phyloP scores from a whole-genome alignment of 2,113 vertebrate genomes.

The Dromaius novaehollandiae region DNA sequence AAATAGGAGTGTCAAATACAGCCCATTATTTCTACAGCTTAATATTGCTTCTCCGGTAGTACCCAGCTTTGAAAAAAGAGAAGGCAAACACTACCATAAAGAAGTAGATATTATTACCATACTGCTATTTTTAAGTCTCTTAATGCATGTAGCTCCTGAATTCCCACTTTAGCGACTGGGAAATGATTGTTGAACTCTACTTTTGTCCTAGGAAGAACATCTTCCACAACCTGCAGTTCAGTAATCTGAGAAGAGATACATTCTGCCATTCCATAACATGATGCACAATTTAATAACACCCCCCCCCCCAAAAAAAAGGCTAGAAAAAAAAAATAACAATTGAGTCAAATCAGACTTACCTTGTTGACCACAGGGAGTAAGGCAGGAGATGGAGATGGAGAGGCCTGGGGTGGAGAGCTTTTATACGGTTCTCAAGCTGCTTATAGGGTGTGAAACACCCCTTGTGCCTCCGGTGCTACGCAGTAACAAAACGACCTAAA shows the following conservation, averaged over 20 bases:
- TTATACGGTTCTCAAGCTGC: constrained; percentile 21
- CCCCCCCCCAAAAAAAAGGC: no score
- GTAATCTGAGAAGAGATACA: no score
- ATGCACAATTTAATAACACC: no score
- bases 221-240: neutral
- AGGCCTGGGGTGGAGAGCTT: neutral
- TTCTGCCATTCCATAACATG: neutral
- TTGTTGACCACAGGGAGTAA: neutral
- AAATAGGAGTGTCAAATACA: neutral
- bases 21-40: neutral
- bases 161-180: neutral
- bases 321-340: neutral
- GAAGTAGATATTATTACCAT: neutral
- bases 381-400: neutral
- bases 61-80: neutral
- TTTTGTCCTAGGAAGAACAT: neutral
- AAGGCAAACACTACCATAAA: no score
- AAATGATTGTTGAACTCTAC: neutral
- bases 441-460: neutral
- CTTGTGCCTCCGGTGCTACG: neutral
- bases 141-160: neutral
- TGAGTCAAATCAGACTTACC: neutral
- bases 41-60: neutral
- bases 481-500: neutral
- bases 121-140: neutral